These are phyloP conservation scores for Sebastolobus altivelis DNA, from an alignment of 2,797 vertebrate species.

Conservation along the genomic window DNA sequence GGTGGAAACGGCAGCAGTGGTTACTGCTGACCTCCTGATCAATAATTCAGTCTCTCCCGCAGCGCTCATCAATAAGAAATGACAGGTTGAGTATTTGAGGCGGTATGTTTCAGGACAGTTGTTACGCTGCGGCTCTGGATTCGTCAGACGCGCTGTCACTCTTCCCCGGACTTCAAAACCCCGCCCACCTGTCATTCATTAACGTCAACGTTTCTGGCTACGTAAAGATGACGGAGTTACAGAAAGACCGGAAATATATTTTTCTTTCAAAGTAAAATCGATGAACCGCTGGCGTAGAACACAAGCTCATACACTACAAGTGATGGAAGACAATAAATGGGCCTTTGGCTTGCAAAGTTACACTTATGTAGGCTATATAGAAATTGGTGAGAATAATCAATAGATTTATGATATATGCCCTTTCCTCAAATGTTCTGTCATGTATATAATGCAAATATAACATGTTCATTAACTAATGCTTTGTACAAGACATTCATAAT, in stretches of 20 bases:
- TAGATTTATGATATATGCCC: no score
- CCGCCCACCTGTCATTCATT: constrained; percentile 69
- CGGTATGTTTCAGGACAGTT: constrained; percentile 52
- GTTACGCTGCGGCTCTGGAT: constrained; percentile 34
- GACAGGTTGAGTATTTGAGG: constrained; percentile 62
- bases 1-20: constrained; percentile 54
- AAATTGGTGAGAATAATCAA: no score
- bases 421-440: no score
- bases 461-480: no score
- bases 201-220: constrained; percentile 30
- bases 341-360: no score
- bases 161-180: background rate
- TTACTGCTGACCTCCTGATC: constrained; percentile 71
- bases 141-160: constrained; percentile 57
- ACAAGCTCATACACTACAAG: background rate
- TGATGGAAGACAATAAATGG: background rate
- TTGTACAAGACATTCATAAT: background rate
- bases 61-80: constrained; percentile 78
- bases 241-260: background rate
- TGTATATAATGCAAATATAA: no score
- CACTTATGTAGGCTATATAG: no score
- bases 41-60: constrained; percentile 81
- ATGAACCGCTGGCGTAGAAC: background rate
- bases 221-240: constrained; percentile 12
- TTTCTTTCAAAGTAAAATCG: constrained; percentile 54